These are phyloP conservation scores for Anoplolepis gracilipes DNA, from an alignment of 1,140 invertebrate genomes.

Conservation along the genomic window DNA sequence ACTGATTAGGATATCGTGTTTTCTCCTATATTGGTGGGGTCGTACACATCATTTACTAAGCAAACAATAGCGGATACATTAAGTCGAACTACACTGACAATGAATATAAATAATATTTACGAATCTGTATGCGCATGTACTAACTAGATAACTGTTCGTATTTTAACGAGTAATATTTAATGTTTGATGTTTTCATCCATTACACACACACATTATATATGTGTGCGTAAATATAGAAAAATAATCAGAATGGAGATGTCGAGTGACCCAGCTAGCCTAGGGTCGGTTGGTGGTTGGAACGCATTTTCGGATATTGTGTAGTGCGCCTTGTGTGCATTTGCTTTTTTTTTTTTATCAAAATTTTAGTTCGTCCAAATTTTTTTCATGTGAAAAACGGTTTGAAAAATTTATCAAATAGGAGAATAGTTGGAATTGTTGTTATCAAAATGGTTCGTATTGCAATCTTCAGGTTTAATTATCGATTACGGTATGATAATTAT, in stretches of 20 bases:
- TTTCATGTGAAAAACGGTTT: no score
- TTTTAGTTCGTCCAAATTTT: not conserved
- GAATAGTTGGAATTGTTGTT: not conserved
- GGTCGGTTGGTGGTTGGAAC: slow-evolving; percentile 70
- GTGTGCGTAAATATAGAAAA: slow-evolving; percentile 53
- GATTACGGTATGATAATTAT: slow-evolving; percentile 9
- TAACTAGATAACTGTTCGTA: slow-evolving; percentile 73
- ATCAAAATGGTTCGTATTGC: not conserved
- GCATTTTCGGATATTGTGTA: slow-evolving; percentile 60
- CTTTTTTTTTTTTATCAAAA: slow-evolving; percentile 45
- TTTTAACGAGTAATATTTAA: slow-evolving; percentile 75
- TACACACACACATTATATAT: slow-evolving; percentile 54
- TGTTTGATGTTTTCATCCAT: slow-evolving; percentile 75
- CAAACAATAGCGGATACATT: slow-evolving; percentile 16
- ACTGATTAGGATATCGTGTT: slow-evolving; percentile 55
- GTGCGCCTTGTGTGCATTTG: slow-evolving; percentile 38
- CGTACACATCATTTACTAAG: slow-evolving; percentile 39
- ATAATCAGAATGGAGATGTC: slow-evolving; percentile 4
- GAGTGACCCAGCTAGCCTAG: slow-evolving; percentile 18
- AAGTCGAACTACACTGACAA: slow-evolving; percentile 16
- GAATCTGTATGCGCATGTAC: slow-evolving; percentile 60
- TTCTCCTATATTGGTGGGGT: slow-evolving; percentile 5
- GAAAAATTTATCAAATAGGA: slow-evolving; percentile 15
- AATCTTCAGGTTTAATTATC: slow-evolving; percentile 27
- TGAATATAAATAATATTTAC: slow-evolving; percentile 57